Conservation (phyloP, 2,797 vertebrate species). For the Myotis pilosus region DNA sequence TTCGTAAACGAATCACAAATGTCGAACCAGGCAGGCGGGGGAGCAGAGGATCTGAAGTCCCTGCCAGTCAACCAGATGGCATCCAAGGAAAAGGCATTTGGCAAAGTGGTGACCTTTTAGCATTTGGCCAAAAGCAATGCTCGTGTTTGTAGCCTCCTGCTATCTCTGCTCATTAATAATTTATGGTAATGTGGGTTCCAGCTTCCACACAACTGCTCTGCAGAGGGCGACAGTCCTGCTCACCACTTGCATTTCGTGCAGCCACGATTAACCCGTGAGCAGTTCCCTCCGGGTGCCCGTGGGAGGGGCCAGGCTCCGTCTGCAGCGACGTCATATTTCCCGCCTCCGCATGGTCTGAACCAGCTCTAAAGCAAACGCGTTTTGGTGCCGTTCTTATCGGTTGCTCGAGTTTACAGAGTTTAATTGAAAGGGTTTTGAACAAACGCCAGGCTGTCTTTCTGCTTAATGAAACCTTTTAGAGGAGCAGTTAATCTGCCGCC, state of each 20-base stretch:
- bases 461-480: slow-evolving; percentile 87
- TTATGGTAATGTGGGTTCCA: slow-evolving; percentile 67
- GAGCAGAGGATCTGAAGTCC: background rate
- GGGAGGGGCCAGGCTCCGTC: background rate
- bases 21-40: background rate
- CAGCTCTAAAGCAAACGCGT: slow-evolving; percentile 70
- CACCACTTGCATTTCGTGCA: slow-evolving; percentile 53
- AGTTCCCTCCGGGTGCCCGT: slow-evolving; percentile 49
- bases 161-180: slow-evolving; percentile 66
- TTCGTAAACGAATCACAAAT: background rate
- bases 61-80: slow-evolving; percentile 26
- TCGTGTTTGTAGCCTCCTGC: slow-evolving; percentile 68
- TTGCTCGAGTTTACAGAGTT: slow-evolving; percentile 84
- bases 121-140: slow-evolving; percentile 54
- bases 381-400: slow-evolving; percentile 74
- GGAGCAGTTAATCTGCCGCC: slow-evolving; percentile 83
- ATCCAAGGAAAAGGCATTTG: slow-evolving; percentile 16
- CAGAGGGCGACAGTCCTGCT: slow-evolving; percentile 63
- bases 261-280: slow-evolving; percentile 63
- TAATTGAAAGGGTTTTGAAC: slow-evolving; percentile 87
- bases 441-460: slow-evolving; percentile 86
- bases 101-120: slow-evolving; percentile 24
- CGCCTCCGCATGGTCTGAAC: slow-evolving; percentile 51
- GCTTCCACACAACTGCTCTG: slow-evolving; percentile 60
- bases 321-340: background rate